Base-by-base conservation (phyloP, 2,888 invertebrate genomes). In the Nowickia ferox region DNA sequence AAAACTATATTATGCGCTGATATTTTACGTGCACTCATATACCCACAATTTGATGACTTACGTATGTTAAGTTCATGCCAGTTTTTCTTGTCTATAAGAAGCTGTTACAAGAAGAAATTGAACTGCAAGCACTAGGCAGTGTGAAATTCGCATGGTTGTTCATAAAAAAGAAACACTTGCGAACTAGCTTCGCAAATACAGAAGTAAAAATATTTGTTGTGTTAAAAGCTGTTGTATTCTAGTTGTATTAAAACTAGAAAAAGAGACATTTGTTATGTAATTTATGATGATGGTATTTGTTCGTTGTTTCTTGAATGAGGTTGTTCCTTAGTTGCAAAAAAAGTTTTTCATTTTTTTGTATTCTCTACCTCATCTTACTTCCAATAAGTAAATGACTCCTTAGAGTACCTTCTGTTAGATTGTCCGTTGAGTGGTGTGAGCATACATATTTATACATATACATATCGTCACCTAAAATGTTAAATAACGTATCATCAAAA, bases 261-360 rank as follows among this genome's bases (percentile, higher is more conserved):
- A 1, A 77, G 51, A 72, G 86, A 76, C 83, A 83, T 86, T 86
- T 86, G 51, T 76, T 72, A 63, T 76, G 79, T 72, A 76, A 86
- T 86, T 86, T 86, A 86, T 83, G 83, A 61, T 83, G 79, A 83
- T 83, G 83, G 38, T 80, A 68, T 86, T 83, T 86, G 79, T 63
- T 83, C 51, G 79, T 65, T 79, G 75, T 82, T 75, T 61, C 72
- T 61, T 66, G 72, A 81, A 84, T 83, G 61, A 61, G 59, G 57
- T 85, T 59, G 72, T 74, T 77, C 63, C 63, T 74, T 59, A 74
- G 48, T 46, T 71, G 22, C 51, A 66, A 6, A 61, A 63, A 55
- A 30, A 38, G 10, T 44, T 59, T 74, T n/a, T 38, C 55, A 55
- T 55, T 48, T 65, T 77, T 22, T 53, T 55, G 42, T 51, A 44